These are phyloP conservation scores for Tribolium madens DNA, from an alignment of 1,140 invertebrate species.

Conservation along the genomic window DNA sequence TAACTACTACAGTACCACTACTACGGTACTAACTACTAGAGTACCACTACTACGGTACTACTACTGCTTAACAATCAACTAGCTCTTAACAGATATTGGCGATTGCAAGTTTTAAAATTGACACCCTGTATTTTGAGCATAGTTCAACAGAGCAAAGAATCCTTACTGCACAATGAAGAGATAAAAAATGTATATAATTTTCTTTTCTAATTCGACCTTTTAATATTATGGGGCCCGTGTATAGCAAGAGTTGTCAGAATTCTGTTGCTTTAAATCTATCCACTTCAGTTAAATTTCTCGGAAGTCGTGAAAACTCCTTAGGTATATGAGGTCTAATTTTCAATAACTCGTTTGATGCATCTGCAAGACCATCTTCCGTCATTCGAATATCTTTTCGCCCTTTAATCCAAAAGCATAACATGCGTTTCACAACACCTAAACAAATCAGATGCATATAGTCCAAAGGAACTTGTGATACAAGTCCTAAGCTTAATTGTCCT, in stretches of 20 bases:
- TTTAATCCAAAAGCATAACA: conserved; percentile 38
- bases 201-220: conserved; percentile 16
- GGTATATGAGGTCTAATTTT: neutral
- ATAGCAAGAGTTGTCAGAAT: conserved; percentile 60
- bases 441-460: conserved; percentile 35
- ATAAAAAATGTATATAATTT: conserved; percentile 46
- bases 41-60: no score
- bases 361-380: neutral
- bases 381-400: conserved; percentile 1
- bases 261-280: conserved; percentile 63
- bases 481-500: neutral
- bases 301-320: conserved; percentile 52
- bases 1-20: no score
- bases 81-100: no score
- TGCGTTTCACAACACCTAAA: conserved; percentile 30
- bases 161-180: conserved; percentile 18
- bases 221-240: conserved; percentile 54
- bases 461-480: neutral
- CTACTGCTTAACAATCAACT: no score
- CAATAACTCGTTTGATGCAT: neutral
- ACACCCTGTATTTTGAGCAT: no score
- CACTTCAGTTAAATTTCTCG: conserved; percentile 53
- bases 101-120: no score
- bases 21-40: no score
- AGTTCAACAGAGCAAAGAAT: conserved; percentile 15